Evolutionary conservation across 2,888 invertebrate genomes (phyloP).

Genomic region (Protonemura montana): DNA sequence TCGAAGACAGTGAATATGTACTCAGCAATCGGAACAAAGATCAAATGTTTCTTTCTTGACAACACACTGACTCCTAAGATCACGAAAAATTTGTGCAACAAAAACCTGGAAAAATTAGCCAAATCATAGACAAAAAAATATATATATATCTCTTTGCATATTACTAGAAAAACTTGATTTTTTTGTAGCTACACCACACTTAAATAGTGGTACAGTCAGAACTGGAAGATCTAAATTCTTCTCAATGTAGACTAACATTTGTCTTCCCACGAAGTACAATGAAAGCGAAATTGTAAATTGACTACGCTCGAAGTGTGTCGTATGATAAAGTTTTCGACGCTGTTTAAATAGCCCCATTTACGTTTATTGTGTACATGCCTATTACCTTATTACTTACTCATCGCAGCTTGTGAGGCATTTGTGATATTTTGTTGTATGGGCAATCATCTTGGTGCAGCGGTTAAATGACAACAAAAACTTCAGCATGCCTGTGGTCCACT

Average conservation of each 20-base stretch:
- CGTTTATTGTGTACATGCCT: neutral
- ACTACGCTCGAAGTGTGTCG: neutral
- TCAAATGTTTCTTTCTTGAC: no score
- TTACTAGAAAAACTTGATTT: no score
- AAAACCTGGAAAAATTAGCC: no score
- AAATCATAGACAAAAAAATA: no score
- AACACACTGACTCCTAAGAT: no score
- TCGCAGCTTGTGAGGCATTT: neutral
- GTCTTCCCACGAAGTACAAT: neutral
- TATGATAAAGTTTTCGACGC: neutral
- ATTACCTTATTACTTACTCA: neutral
- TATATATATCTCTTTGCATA: no score
- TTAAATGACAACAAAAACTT: neutral
- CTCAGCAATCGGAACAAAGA: no score
- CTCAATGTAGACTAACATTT: neutral
- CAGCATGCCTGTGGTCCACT: neutral
- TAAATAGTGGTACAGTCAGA: neutral
- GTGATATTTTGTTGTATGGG: no score
- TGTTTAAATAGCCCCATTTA: neutral
- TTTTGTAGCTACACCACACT: no score
- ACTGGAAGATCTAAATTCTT: neutral
- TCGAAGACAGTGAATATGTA: no score
- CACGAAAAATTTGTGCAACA: no score
- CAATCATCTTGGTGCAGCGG: neutral
- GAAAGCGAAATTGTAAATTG: neutral